Percentiles rank a stretch among this genome's conserved stretches.
Evolutionary conservation across 2,113 vertebrate species (phyloP).

Genomic region (Datnioides undecimradiatus): DNA sequence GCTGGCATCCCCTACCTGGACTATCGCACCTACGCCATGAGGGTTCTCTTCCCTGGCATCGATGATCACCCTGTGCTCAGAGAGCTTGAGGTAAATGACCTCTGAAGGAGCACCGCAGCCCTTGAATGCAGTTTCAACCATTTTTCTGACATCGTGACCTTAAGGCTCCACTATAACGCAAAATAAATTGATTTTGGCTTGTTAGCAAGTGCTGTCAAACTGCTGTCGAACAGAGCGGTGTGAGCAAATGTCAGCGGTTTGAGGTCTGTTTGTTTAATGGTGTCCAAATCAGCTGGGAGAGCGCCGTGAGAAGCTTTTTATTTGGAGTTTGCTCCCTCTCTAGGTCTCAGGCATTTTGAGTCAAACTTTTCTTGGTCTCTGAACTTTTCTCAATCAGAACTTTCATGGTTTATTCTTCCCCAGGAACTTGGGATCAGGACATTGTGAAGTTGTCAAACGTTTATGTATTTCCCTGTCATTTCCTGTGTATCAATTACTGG

Average conservation of each 20-base stretch:
- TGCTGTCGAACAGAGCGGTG: conserved; percentile 25
- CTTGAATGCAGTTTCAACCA: conserved; percentile 35
- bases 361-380: not conserved
- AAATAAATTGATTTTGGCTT: conserved; percentile 48
- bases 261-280: conserved; percentile 40
- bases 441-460: not conserved
- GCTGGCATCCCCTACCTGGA: conserved; percentile 96
- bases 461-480: not conserved
- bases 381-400: not conserved
- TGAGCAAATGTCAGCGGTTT: conserved; percentile 48
- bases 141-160: conserved; percentile 57
- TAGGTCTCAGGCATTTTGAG: not conserved
- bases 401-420: not conserved
- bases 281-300: not conserved
- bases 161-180: conserved; percentile 33
- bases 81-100: conserved; percentile 92
- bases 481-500: not conserved
- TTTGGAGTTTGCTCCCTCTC: not conserved
- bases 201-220: conserved; percentile 55
- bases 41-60: conserved; percentile 97
- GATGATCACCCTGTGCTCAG: conserved; percentile 96
- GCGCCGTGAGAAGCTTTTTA: not conserved
- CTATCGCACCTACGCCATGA: conserved; percentile 97
- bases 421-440: not conserved
- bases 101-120: not conserved